Conservation (phyloP, 92 coral and sea anemone species). For the Siderastrea radians region DNA sequence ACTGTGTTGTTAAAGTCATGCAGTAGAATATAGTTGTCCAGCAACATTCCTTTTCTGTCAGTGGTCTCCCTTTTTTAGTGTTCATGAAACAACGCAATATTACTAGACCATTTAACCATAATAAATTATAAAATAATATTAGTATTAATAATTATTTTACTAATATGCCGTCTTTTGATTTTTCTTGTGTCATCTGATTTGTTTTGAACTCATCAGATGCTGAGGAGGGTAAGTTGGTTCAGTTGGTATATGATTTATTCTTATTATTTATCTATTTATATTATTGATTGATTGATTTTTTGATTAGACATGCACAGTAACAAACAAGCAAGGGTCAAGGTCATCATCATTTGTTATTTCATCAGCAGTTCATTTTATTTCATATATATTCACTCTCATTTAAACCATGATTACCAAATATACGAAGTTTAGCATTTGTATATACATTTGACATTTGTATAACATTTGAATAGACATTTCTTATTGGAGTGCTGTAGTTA, state of each 20-base stretch:
- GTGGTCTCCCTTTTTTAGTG: no score
- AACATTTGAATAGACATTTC: no score
- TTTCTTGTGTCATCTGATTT: conserved; percentile 11
- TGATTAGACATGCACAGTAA: not conserved
- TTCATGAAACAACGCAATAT: no score
- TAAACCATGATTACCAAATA: no score
- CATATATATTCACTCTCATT: no score
- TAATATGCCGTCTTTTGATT: conserved; percentile 20
- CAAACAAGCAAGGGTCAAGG: no score
- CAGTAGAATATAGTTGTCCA: not conserved
- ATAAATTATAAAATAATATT: not conserved
- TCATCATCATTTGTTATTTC: no score
- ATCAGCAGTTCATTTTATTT: no score
- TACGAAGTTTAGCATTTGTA: no score
- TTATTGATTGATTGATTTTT: not conserved
- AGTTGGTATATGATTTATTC: not conserved
- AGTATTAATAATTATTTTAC: conserved; percentile 5
- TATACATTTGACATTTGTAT: no score
- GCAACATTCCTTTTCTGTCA: no score
- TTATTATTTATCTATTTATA: not conserved
- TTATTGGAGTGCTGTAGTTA: no score
- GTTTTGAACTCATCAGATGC: conserved; percentile 34
- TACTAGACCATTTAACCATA: not conserved
- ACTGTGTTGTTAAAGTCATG: not conserved
- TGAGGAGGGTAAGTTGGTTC: conserved; percentile 36